Conservation (phyloP, 2,797 vertebrate species). For the Notamacropus eugenii region DNA sequence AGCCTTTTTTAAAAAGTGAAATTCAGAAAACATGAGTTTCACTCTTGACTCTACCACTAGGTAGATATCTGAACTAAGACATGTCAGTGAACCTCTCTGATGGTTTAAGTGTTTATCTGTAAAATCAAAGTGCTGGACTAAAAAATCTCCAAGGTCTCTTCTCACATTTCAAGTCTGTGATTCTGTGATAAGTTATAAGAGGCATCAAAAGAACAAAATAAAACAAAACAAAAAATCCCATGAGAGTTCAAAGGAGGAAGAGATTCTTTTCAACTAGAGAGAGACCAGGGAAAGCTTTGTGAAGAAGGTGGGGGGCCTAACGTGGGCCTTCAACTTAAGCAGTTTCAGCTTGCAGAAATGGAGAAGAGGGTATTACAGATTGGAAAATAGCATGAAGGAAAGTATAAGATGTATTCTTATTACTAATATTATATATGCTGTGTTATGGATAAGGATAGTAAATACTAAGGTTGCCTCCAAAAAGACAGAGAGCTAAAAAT, state of each 20-base stretch:
- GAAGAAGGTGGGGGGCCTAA: background rate
- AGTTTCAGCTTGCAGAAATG: background rate
- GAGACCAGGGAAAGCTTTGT: background rate
- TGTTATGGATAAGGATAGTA: background rate
- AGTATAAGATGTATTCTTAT: background rate
- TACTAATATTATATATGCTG: background rate
- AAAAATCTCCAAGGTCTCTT: background rate
- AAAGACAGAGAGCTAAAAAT: background rate
- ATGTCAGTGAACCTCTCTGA: background rate
- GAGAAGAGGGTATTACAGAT: background rate
- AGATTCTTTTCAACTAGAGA: background rate
- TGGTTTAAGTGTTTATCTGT: background rate
- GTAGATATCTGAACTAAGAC: background rate
- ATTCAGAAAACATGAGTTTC: background rate
- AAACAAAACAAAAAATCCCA: background rate
- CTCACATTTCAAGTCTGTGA: background rate
- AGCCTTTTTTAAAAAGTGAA: background rate
- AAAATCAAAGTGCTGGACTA: background rate
- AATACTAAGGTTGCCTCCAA: background rate
- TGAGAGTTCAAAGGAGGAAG: background rate
- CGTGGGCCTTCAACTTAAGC: background rate
- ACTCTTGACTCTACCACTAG: background rate
- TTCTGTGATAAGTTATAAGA: background rate
- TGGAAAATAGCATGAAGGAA: background rate
- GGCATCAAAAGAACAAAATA: background rate